Base-by-base conservation (phyloP, 2,797 vertebrate genomes). In the Trematocara caparti region DNA sequence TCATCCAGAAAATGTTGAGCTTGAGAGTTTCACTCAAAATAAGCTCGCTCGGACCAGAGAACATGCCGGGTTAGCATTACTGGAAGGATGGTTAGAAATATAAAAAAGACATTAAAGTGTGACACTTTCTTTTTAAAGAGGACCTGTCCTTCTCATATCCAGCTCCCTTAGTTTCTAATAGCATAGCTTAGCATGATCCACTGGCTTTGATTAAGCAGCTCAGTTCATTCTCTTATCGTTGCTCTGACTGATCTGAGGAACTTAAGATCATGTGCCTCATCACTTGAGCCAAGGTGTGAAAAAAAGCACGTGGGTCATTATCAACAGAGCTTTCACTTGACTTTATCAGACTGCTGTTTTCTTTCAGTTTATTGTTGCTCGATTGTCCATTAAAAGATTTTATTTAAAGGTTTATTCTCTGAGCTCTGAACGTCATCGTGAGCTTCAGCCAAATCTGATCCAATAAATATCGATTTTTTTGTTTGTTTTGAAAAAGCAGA, bases 1-100 rank as follows among this genome's bases (percentile, higher is more conserved):
- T 76, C 83, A 75, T 57, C 73, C 83, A 50, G 81, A 81, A 75
- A 80, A 75, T 43, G 30, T 10, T 3, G 34, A 80, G 73, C 74
- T n/a, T 15, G 14, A 64, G 64, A 75, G 38, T 71, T 71, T 71
- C 24, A 2, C 64, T 45, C 14, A 71, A 47, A 47, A 71, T 45
- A 71, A 71, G 43, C 64, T 71, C 6, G 2, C 40, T 69, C 6
- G 3, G 38, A 45, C 38, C 64, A 45, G 40, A 0, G 24, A 47
- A 27, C 4, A 27, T 45, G 38, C 2, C 4, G 1, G 1, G 14
- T 6, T 45, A 0, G 8, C 38, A 43, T 45, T 6, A 27, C 21
- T 43, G 13, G 38, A 40, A 3, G 8, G 21, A 24, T 24, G 13
- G 21, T 45, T 14, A 69, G 6, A 24, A 24, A 38, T 0, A n/a